Evolutionary conservation across 2,888 invertebrate genomes (phyloP).

Genomic region (Hydroisotoma schaefferi): DNA sequence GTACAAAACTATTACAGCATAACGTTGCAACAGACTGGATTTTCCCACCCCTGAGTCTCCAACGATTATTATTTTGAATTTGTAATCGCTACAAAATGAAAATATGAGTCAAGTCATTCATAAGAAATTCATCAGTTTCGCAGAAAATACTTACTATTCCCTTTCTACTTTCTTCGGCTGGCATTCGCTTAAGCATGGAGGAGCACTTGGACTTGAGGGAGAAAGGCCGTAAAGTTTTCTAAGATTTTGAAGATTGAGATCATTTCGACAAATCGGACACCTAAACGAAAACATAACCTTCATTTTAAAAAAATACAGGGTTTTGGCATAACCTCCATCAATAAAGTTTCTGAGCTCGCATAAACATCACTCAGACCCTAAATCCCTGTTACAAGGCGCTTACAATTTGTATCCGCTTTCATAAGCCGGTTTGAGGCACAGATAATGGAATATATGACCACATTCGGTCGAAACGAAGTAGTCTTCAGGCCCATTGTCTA

Average conservation of each 20-base stretch:
- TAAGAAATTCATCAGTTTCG: neutral
- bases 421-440: constrained; percentile 39
- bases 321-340: neutral
- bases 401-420: constrained; percentile 44
- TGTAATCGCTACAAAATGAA: constrained; percentile 39
- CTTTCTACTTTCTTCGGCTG: neutral
- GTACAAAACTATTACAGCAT: constrained; percentile 54
- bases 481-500: constrained; percentile 38
- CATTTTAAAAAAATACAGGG: neutral
- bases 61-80: constrained; percentile 61
- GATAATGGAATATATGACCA: constrained; percentile 42
- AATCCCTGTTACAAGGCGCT: too few species aligned
- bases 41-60: constrained; percentile 95
- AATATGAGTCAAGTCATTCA: neutral
- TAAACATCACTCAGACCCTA: too few species aligned
- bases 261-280: constrained; percentile 39
- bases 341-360: neutral
- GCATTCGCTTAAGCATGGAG: constrained; percentile 3
- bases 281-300: constrained; percentile 14
- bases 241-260: constrained; percentile 32
- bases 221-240: constrained; percentile 40
- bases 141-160: constrained; percentile 24
- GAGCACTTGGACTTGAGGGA: constrained; percentile 5
- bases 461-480: constrained; percentile 46
- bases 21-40: constrained; percentile 90